Conservation (phyloP, 2,113 vertebrate genomes). For the Nanorana parkeri region DNA sequence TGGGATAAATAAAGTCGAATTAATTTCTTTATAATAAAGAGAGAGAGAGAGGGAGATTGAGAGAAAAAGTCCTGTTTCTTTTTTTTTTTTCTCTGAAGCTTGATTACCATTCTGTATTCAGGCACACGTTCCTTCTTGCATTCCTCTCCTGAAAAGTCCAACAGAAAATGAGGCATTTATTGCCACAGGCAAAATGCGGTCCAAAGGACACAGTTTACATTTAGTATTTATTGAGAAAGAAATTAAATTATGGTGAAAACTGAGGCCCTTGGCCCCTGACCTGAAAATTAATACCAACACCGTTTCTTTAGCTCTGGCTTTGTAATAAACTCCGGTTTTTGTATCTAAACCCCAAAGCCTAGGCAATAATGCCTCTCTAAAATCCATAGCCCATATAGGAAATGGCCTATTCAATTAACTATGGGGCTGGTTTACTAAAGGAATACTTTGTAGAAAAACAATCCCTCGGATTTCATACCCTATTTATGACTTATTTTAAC, state of each 20-base stretch:
- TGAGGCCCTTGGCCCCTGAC: constrained; percentile 78
- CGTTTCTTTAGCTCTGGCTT: constrained; percentile 59
- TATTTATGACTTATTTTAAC: neutral
- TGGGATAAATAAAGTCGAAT: constrained; percentile 99
- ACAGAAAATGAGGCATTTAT: constrained; percentile 86
- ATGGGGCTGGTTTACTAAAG: no score
- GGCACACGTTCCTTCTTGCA: constrained; percentile 84
- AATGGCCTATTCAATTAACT: constrained; percentile 28
- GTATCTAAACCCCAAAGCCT: constrained; percentile 42
- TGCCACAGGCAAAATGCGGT: constrained; percentile 85
- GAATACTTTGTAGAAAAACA: no score
- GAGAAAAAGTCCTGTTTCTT: constrained; percentile 71
- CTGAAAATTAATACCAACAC: constrained; percentile 76
- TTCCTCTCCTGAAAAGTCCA: constrained; percentile 84
- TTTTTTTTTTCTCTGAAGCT: constrained; percentile 78
- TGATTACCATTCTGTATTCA: constrained; percentile 97
- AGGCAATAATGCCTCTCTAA: constrained; percentile 33
- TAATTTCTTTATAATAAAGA: constrained; percentile 94
- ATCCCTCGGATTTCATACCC: neutral
- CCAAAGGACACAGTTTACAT: constrained; percentile 90
- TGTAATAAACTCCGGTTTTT: constrained; percentile 59
- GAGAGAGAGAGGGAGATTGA: constrained; percentile 70
- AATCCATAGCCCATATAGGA: constrained; percentile 39
- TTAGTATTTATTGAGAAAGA: constrained; percentile 91
- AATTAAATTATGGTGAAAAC: constrained; percentile 85